phyloP scores from a whole-genome alignment of 2,797 vertebrate genomes.

The Lindbergichthys nudifrons region DNA sequence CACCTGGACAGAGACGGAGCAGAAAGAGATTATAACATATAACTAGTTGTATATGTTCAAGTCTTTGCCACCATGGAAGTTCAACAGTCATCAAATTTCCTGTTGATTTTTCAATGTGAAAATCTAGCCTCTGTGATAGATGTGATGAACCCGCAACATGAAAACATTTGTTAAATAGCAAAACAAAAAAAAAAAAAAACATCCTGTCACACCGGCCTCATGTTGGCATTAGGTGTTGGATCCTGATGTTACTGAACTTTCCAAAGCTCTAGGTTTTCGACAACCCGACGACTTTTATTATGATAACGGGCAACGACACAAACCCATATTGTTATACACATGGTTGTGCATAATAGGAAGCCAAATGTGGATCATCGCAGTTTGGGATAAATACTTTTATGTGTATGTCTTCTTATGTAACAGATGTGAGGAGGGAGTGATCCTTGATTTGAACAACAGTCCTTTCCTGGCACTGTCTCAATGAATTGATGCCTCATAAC shows the following conservation, averaged over 20 bases:
- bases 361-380: constrained; percentile 2
- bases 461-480: constrained; percentile 72
- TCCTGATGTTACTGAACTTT: constrained; percentile 15
- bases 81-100: constrained; percentile 24
- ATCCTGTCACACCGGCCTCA: constrained; percentile 11
- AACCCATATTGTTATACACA: background rate
- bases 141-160: background rate
- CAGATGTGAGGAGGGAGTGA: constrained; percentile 75
- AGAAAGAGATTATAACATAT: constrained; percentile 8
- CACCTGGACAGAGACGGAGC: constrained; percentile 45
- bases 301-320: constrained; percentile 15
- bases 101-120: constrained; percentile 12
- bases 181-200: background rate
- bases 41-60: constrained; percentile 6
- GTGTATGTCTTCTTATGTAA: constrained; percentile 13
- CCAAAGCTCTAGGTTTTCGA: constrained; percentile 4
- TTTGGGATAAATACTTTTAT: background rate
- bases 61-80: constrained; percentile 33
- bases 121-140: constrained; percentile 10
- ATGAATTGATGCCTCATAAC: constrained; percentile 70
- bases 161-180: constrained; percentile 13
- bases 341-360: constrained; percentile 2
- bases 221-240: constrained; percentile 2
- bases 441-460: constrained; percentile 72
- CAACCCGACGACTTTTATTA: background rate